Conservation (phyloP, 2,797 vertebrate species). For the Chaunax sp. region DNA sequence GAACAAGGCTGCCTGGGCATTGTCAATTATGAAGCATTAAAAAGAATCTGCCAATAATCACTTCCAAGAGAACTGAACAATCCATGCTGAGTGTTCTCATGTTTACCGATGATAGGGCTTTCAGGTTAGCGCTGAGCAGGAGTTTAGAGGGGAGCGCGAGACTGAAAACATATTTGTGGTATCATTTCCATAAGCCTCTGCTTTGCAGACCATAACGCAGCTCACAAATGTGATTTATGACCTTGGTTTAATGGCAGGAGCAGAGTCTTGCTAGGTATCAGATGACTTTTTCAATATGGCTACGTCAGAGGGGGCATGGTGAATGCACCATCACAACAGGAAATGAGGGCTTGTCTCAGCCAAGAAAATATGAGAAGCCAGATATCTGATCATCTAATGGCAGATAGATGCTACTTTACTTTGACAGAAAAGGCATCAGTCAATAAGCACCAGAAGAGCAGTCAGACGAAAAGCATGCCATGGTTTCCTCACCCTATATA, state of each 20-base stretch:
- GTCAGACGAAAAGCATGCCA: slow-evolving; percentile 59
- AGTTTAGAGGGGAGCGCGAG: slow-evolving; percentile 61
- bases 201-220: slow-evolving; percentile 76
- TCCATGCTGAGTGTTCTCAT: slow-evolving; percentile 72
- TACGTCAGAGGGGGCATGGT: slow-evolving; percentile 78
- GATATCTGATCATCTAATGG: slow-evolving; percentile 87
- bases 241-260: slow-evolving; percentile 86
- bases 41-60: slow-evolving; percentile 79
- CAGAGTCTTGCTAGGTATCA: slow-evolving; percentile 82
- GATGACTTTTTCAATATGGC: slow-evolving; percentile 87
- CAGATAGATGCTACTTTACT: slow-evolving; percentile 85
- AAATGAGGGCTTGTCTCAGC: slow-evolving; percentile 84
- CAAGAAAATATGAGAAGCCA: slow-evolving; percentile 84
- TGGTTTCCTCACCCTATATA: slow-evolving; percentile 59
- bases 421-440: slow-evolving; percentile 86
- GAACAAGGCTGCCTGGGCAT: slow-evolving; percentile 57
- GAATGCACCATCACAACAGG: slow-evolving; percentile 84
- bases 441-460: slow-evolving; percentile 80
- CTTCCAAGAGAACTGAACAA: slow-evolving; percentile 73
- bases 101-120: slow-evolving; percentile 72
- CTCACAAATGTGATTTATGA: slow-evolving; percentile 87
- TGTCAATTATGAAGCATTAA: slow-evolving; percentile 77
- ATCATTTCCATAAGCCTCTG: slow-evolving; percentile 83
- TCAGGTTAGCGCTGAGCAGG: slow-evolving; percentile 65
- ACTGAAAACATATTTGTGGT: slow-evolving; percentile 81